Conservation (phyloP, 2,797 vertebrate species). For the Hapalemur alaotrensis region DNA sequence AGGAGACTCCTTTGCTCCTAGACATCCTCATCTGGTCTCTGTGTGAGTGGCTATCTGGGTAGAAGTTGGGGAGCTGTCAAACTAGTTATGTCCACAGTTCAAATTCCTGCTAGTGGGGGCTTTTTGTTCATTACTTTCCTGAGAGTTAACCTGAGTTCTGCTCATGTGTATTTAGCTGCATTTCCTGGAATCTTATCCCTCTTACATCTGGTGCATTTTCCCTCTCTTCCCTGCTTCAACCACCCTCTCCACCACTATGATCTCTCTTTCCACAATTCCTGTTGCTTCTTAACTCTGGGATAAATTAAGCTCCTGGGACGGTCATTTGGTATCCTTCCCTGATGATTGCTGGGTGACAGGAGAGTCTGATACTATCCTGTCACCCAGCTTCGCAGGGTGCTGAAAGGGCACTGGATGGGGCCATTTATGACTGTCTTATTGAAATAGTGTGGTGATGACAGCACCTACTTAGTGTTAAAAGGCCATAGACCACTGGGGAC, state of each 20-base stretch:
- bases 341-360: background rate
- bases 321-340: background rate
- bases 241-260: background rate
- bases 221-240: background rate
- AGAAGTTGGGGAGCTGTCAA: background rate
- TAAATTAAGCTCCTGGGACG: background rate
- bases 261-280: background rate
- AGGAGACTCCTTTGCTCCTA: background rate
- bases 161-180: background rate
- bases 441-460: background rate
- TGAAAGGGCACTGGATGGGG: background rate
- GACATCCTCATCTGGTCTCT: background rate
- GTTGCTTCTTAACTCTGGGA: slow-evolving; percentile 6
- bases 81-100: background rate
- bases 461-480: background rate
- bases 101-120: background rate
- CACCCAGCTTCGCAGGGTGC: background rate
- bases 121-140: background rate
- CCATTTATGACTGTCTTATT: background rate
- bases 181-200: slow-evolving; percentile 40
- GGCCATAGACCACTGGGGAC: background rate
- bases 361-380: background rate
- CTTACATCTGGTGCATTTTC: background rate
- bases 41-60: background rate
- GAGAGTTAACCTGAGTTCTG: background rate